Base-by-base conservation (phyloP, 92 coral and sea anemone species). In the Chrysogorgia sp. region DNA sequence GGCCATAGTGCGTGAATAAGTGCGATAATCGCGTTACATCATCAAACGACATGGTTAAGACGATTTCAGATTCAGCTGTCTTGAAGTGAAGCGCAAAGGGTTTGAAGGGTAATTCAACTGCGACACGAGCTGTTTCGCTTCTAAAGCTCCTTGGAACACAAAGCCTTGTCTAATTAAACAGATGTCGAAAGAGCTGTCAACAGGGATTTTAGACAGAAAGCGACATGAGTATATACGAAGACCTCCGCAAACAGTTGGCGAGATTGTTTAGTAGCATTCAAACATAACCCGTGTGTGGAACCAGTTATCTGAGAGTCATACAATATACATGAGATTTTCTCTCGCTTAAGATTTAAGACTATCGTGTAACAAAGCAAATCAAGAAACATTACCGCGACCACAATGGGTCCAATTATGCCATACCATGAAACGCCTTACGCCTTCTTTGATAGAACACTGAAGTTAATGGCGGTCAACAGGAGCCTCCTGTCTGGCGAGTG, bases 121-220 rank as follows among this genome's bases (percentile, higher is more conserved):
- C 33, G 58, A 34, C 59, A 45, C 59, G 48, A 13, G 60, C 45
- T 49, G 76, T 26, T 47, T 10, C 34, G 59, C 12, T 5, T 49
- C 48, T 40, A 26, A 24, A 69, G 76, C 76, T 69, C 60, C 40
- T 45, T 45, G 59, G 60, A 34, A 41, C 45, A 35, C 24, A 30
- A 69, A 48, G 76, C 20, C n/a, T n/a, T 37, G 37, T 69, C 76
- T 69, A 69, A 69, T 69, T 69, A 69, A 60, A 22, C 61, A 31
- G 60, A 58, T 30, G 76, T 69, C 76, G 59, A 69, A 69, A 69
- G 26, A 69, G 76, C 76, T 69, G 76, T 69, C 61, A 69, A 69
- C 76, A 69, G 58, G 37, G 61, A 69, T 29, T 49, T 69, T 47
- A 17, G 41, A 5, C 59, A 69, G 61, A 45, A 69, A 12, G 58